A percentile compares a stretch with the other conserved stretches of the same genome.
These are phyloP conservation scores for Chaetogeoica ovagalla DNA, from an alignment of 2,888 invertebrate genomes.

Conservation along the genomic window DNA sequence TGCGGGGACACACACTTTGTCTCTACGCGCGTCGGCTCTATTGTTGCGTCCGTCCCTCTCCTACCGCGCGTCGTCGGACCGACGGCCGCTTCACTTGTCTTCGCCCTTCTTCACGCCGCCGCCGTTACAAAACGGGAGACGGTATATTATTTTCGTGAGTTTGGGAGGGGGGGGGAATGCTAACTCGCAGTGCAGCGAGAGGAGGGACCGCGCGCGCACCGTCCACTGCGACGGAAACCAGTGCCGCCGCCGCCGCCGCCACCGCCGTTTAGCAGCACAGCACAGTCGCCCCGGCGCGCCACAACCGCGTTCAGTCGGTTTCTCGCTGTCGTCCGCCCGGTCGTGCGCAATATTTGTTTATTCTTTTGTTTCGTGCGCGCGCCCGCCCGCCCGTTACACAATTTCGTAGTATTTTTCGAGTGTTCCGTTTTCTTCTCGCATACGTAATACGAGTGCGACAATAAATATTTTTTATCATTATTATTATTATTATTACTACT, in stretches of 20 bases:
- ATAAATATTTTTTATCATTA: too few relatives aligned
- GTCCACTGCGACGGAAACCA: conserved; percentile 28
- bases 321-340: conserved; percentile 16
- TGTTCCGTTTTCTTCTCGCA: not conserved
- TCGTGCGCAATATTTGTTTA: not conserved
- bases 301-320: conserved; percentile 37
- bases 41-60: not conserved
- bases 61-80: not conserved
- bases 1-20: not conserved
- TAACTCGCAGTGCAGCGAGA: too few relatives aligned
- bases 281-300: not conserved
- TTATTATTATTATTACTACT: not conserved
- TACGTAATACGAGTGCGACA: too few relatives aligned
- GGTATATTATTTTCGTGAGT: not conserved
- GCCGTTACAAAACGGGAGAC: conserved; percentile 19
- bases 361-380: not conserved
- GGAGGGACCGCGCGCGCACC: conserved; percentile 32
- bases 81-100: conserved; percentile 31
- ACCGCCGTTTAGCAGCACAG: not conserved
- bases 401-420: not conserved
- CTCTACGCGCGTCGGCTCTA: not conserved
- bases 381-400: not conserved
- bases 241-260: conserved; percentile 27
- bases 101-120: conserved; percentile 29
- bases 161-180: conserved; percentile 26